Base-by-base conservation (phyloP, 2,113 vertebrate species). In the Mungos mungo region DNA sequence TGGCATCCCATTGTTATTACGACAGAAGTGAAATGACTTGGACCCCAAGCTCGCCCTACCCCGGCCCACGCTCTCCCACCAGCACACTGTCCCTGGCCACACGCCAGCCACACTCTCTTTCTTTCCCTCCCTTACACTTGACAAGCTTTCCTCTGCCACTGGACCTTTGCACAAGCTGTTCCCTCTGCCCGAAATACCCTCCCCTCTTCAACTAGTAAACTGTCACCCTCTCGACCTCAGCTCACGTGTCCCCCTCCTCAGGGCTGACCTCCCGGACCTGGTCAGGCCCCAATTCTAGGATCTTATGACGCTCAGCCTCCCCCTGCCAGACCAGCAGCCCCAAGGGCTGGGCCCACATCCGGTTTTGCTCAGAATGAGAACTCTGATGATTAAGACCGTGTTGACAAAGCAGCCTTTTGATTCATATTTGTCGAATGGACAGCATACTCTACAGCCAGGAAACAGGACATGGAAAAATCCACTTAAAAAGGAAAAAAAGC, bases 311-410 rank as follows among this genome's bases (percentile, higher is more conserved):
- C 65, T 31, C 27, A 72, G 69, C 3, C 12, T 21, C 29, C 41
- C n/a, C 10, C 31, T 25, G 12, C 13, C 29, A 31, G 84, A 47
- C 52, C 4, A 2, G 95, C 25, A 81, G 41, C 66, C 54, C 66
- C 14, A 9, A 66, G 29, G 19, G 66, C 47, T 16, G 16, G 71
- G 60, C 33, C 16, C 66, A 31, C 63, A 54, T 15, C 81, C 6
- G 3, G 7, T 31, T 87, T 76, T 77, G 47, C 19, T 82, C 83
- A 69, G 54, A 85, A 38, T 1, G 6, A 96, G 80, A 71, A 38
- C 13, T 60, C 88, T 1, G 2, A 6, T 0, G 11, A 18, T 8
- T 2, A 57, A 41, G 68, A 35, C 47, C 1, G 0, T 4, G 1
- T 18, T 82, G 31, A 87, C n/a, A 69, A 74, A 57, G 83, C 45